Percentiles rank a stretch among this genome's conserved stretches.
phyloP scores from a whole-genome alignment of 1,140 invertebrate genomes.

The Thaumetopoea pityocampa region DNA sequence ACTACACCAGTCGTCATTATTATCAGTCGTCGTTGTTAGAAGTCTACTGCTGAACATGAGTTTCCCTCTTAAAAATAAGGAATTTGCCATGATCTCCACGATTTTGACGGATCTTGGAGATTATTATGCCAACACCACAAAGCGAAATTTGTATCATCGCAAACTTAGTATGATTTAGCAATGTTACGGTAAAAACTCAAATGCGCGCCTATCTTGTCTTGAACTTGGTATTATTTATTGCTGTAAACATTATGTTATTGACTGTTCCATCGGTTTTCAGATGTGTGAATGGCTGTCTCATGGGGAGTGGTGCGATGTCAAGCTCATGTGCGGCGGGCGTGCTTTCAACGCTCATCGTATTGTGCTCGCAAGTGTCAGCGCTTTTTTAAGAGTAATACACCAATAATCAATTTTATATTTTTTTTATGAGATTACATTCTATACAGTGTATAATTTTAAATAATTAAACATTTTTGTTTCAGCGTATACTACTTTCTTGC shows the following conservation, averaged over 20 bases:
- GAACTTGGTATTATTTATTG: too few relatives aligned
- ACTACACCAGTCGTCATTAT: too few relatives aligned
- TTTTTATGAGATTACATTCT: neutral
- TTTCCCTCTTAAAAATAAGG: too few relatives aligned
- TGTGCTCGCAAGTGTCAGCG: constrained; percentile 60
- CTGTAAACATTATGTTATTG: neutral
- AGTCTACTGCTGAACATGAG: too few relatives aligned
- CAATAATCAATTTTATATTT: neutral
- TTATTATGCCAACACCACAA: too few relatives aligned
- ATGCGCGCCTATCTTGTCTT: too few relatives aligned
- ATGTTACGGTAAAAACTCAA: too few relatives aligned
- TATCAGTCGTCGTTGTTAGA: too few relatives aligned
- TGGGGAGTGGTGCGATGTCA: constrained; percentile 56
- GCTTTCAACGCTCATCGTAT: constrained; percentile 53
- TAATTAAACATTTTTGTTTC: constrained; percentile 22
- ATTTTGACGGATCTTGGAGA: too few relatives aligned
- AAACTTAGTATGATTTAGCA: too few relatives aligned
- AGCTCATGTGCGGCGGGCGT: constrained; percentile 43
- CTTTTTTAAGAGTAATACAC: constrained; percentile 48
- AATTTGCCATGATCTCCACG: too few relatives aligned
- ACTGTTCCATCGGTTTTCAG: constrained; percentile 23
- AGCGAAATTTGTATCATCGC: too few relatives aligned
- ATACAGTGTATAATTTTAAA: neutral
- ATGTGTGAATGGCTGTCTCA: constrained; percentile 56
- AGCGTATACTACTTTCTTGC: constrained; percentile 52